Conservation (phyloP, 2,113 vertebrate genomes). For the Columbina picui region DNA sequence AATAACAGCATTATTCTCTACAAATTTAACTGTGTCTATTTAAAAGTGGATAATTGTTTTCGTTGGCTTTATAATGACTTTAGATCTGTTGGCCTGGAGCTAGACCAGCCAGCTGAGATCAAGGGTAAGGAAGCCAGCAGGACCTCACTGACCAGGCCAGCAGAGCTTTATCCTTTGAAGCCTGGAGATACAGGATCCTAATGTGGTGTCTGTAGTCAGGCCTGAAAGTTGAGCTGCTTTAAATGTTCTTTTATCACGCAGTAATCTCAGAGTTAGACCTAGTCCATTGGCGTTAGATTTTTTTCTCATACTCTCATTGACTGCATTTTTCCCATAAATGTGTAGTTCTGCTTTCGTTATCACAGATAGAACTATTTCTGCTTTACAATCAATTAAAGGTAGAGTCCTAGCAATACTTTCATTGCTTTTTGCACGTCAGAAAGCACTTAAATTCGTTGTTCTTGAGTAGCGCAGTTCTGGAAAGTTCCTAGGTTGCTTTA, state of each 20-base stretch:
- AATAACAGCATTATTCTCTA: background rate
- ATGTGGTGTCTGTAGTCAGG: background rate
- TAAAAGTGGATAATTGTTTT: background rate
- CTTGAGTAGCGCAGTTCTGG: background rate
- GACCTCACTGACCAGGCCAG: background rate
- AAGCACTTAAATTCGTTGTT: background rate
- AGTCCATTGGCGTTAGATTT: background rate
- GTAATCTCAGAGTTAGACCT: background rate
- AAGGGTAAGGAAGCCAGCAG: background rate
- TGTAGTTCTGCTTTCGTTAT: background rate
- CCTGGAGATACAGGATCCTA: background rate
- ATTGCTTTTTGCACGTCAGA: background rate
- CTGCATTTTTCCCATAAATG: background rate
- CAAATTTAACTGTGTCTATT: background rate
- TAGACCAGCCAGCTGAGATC: background rate
- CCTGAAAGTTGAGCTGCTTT: background rate
- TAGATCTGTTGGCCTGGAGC: background rate
- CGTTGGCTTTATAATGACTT: slow-evolving; percentile 1
- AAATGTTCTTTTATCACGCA: background rate
- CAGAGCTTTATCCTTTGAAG: background rate
- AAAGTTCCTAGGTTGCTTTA: background rate
- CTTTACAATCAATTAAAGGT: background rate
- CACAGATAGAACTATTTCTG: background rate
- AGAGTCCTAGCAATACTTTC: background rate
- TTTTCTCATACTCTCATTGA: background rate